phyloP scores from a whole-genome alignment of 1,140 invertebrate species.

The Scaptodrosophila lebanonensis region DNA sequence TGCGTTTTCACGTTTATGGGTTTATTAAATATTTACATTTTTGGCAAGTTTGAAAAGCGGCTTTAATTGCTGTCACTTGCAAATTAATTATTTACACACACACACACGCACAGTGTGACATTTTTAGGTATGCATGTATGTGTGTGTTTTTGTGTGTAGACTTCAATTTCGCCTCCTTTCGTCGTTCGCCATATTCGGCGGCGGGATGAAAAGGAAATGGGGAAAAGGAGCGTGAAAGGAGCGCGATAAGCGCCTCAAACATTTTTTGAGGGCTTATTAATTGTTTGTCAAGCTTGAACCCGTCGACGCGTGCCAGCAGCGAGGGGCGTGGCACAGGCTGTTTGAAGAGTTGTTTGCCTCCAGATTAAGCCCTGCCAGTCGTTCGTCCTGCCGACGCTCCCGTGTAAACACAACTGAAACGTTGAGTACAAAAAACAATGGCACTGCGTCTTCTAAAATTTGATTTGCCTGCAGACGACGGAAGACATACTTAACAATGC shows the following conservation, averaged over 20 bases:
- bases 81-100: conserved; percentile 63
- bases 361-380: too few species aligned
- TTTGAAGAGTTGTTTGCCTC: neutral
- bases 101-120: conserved; percentile 15
- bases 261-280: conserved; percentile 65
- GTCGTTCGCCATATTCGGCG: neutral
- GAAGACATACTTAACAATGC: too few species aligned
- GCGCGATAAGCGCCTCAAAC: conserved; percentile 63
- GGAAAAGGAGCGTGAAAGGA: conserved; percentile 56
- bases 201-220: too few species aligned
- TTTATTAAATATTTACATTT: conserved; percentile 69
- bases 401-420: conserved; percentile 4
- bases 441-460: too few species aligned
- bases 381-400: too few species aligned
- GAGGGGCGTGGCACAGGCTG: conserved; percentile 13
- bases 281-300: conserved; percentile 65
- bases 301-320: conserved; percentile 29
- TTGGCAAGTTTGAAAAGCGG: conserved; percentile 57
- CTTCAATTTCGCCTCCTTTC: too few species aligned
- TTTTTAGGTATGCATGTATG: neutral
- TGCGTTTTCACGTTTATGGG: conserved; percentile 38
- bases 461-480: too few species aligned
- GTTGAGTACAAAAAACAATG: neutral
- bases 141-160: too few species aligned
- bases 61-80: conserved; percentile 72